A percentile compares a stretch with the other conserved stretches of the same genome.
These are phyloP conservation scores for Eupithecia pulchellata DNA, from an alignment of 2,888 invertebrate genomes.

Conservation along the genomic window DNA sequence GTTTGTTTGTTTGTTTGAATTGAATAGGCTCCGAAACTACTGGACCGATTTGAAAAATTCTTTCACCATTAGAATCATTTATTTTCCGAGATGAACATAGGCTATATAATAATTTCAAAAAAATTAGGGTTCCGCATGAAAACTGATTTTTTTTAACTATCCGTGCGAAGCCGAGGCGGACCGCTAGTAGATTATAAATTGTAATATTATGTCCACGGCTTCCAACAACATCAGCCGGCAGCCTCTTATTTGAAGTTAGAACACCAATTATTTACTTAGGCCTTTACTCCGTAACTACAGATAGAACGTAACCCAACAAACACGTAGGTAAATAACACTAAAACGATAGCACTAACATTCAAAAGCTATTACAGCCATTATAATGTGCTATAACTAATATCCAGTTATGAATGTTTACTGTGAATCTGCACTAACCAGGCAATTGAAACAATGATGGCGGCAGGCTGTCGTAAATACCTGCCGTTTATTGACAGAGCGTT, in stretches of 20 bases:
- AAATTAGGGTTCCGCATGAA: too few species aligned
- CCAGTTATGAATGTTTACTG: slow-evolving; percentile 10
- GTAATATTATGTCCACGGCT: too few species aligned
- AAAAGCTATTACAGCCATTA: slow-evolving; percentile 15
- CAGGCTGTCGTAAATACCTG: slow-evolving; percentile 65
- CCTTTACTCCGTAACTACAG: not conserved
- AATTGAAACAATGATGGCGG: slow-evolving; percentile 62
- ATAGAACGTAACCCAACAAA: not conserved
- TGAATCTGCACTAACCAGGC: slow-evolving; percentile 52
- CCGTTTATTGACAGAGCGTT: slow-evolving; percentile 58
- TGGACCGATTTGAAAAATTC: too few species aligned
- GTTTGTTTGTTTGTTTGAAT: too few species aligned
- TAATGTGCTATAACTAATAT: slow-evolving; percentile 22
- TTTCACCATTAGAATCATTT: too few species aligned
- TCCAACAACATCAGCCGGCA: too few species aligned
- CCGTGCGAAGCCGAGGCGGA: too few species aligned
- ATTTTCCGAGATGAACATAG: too few species aligned
- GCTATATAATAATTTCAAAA: too few species aligned
- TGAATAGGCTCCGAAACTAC: too few species aligned
- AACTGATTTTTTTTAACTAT: too few species aligned
- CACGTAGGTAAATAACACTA: not conserved
- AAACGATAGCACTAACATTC: slow-evolving; percentile 9
- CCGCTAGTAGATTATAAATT: too few species aligned
- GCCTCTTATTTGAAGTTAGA: not conserved
- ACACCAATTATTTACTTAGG: not conserved